A percentile compares a stretch with the other conserved stretches of the same genome.
Conservation (phyloP, 2,888 invertebrate species). For the Electrophaes corylata region DNA sequence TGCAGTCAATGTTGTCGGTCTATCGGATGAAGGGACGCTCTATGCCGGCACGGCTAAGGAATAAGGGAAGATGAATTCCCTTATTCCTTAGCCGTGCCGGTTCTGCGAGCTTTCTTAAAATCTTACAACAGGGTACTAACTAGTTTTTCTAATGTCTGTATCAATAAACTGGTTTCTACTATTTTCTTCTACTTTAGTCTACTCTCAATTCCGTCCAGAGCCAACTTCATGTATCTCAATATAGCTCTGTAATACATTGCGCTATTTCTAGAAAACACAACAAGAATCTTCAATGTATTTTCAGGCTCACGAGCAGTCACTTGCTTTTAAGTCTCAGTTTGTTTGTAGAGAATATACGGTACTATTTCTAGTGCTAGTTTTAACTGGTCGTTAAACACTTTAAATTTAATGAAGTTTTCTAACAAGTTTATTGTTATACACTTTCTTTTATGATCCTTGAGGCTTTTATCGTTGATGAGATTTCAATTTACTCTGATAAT, state of each 20-base stretch:
- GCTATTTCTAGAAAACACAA: constrained; percentile 16
- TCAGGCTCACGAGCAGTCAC: constrained; percentile 20
- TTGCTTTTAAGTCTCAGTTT: constrained; percentile 18
- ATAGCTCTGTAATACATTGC: background rate
- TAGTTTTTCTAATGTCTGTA: background rate
- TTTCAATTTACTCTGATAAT: background rate
- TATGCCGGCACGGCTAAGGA: too few species aligned
- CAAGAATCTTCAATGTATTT: constrained; percentile 23
- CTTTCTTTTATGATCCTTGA: background rate
- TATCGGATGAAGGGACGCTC: too few species aligned
- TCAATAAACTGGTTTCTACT: background rate
- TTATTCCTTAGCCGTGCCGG: too few species aligned
- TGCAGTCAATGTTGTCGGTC: too few species aligned
- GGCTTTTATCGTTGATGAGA: background rate
- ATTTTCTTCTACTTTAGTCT: background rate
- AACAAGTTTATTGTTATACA: constrained; percentile 2
- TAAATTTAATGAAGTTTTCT: constrained; percentile 13
- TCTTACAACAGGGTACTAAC: background rate
- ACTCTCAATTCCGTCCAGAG: background rate
- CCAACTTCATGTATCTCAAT: background rate
- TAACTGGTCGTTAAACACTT: constrained; percentile 21
- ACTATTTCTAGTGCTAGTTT: constrained; percentile 28
- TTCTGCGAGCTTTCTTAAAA: too few species aligned
- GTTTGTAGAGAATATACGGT: constrained; percentile 30
- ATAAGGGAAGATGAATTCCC: too few species aligned